These are phyloP conservation scores for Mesoclemmys tuberculata DNA, from an alignment of 2,113 vertebrate genomes.

Conservation along the genomic window DNA sequence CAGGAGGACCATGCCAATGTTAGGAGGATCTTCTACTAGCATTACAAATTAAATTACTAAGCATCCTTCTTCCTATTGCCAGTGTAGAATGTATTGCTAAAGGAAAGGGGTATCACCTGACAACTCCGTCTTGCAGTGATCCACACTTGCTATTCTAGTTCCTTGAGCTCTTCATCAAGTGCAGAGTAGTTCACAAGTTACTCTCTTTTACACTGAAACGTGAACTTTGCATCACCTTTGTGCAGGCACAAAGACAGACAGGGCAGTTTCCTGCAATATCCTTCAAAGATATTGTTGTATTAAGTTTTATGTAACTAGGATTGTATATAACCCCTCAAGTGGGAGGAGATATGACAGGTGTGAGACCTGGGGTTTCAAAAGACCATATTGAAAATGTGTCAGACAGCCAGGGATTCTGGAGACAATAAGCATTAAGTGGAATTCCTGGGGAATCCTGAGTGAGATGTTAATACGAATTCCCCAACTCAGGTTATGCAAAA, in stretches of 20 bases:
- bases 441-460: background rate
- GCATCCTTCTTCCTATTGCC: background rate
- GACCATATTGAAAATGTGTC: background rate
- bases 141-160: background rate
- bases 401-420: background rate
- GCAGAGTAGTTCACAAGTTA: background rate
- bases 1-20: background rate
- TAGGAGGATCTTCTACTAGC: background rate
- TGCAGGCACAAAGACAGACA: background rate
- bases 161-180: background rate
- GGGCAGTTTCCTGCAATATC: background rate
- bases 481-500: background rate
- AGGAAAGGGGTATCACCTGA: background rate
- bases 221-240: background rate
- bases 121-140: background rate
- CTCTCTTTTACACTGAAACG: background rate
- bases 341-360: background rate
- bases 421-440: background rate
- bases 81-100: background rate
- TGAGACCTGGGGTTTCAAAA: background rate
- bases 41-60: background rate
- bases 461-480: background rate
- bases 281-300: background rate
- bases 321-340: background rate
- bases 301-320: background rate